Conservation (phyloP, 2,797 vertebrate genomes). For the Spinus pinus region DNA sequence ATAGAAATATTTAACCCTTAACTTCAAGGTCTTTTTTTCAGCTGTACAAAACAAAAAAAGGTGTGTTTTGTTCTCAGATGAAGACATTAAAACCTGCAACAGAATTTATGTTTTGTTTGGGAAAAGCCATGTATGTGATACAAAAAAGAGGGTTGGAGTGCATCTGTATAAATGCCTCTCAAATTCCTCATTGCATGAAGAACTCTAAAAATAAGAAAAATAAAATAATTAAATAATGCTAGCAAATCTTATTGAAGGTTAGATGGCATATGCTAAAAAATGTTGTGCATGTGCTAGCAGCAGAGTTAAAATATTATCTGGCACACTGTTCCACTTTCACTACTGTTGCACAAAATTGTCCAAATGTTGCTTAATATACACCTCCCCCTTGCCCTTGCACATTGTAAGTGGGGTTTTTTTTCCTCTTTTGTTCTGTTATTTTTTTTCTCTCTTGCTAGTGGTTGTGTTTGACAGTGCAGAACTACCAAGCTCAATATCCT, state of each 20-base stretch:
- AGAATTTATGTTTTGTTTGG: not conserved
- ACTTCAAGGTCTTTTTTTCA: not conserved
- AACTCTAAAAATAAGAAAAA: not conserved
- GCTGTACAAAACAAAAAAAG: not conserved
- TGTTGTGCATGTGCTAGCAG: not conserved
- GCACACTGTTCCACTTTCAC: not conserved
- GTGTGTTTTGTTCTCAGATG: not conserved
- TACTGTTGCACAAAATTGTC: not conserved
- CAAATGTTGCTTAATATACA: not conserved
- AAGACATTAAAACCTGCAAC: not conserved
- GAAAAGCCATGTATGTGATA: not conserved
- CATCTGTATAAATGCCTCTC: not conserved
- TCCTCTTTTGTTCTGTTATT: not conserved
- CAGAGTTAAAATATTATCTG: not conserved
- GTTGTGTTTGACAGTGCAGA: not conserved
- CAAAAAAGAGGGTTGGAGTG: not conserved
- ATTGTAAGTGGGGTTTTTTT: not conserved
- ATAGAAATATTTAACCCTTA: not conserved
- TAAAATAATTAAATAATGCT: not conserved
- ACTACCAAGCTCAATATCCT: not conserved
- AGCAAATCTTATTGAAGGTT: not conserved
- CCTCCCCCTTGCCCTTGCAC: fast-evolving
- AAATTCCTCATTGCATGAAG: not conserved
- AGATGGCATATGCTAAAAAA: not conserved
- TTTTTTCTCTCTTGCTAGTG: not conserved